These are phyloP conservation scores for Hemiscyllium ocellatum DNA, from an alignment of 2,113 vertebrate species.

Conservation along the genomic window DNA sequence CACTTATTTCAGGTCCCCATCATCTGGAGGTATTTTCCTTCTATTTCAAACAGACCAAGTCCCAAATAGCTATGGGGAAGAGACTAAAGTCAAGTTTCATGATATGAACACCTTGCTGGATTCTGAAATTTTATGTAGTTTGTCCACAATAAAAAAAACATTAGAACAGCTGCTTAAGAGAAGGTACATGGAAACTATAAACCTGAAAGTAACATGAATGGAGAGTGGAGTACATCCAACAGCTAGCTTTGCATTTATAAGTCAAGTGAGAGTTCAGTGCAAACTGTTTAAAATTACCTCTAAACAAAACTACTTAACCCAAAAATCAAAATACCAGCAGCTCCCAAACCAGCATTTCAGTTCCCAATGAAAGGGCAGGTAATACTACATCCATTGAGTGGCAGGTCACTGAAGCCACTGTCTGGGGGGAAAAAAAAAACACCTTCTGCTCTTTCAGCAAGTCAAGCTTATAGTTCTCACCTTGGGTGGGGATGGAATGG, in stretches of 20 bases:
- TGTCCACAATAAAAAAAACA: background rate
- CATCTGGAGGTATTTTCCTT: no score
- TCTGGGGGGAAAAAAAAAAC: no score
- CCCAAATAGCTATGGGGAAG: background rate
- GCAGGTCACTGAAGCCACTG: background rate
- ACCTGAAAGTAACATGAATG: background rate
- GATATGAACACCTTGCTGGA: no score
- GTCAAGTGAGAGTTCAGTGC: background rate
- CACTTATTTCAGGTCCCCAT: no score
- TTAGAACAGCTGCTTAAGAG: background rate
- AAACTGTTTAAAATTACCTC: background rate
- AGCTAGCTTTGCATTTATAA: background rate
- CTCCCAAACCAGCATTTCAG: background rate
- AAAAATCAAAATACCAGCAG: background rate
- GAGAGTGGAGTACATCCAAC: background rate
- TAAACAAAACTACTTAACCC: background rate
- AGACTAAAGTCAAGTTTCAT: background rate
- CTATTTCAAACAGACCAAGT: background rate
- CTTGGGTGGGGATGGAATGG: conserved; percentile 2
- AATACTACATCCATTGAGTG: background rate
- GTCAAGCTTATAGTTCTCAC: background rate
- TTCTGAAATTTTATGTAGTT: background rate
- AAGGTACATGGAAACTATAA: background rate
- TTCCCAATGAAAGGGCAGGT: background rate
- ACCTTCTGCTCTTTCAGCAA: background rate